phyloP scores from a whole-genome alignment of 2,113 vertebrate species.

The Sarotherodon lohbergeri region DNA sequence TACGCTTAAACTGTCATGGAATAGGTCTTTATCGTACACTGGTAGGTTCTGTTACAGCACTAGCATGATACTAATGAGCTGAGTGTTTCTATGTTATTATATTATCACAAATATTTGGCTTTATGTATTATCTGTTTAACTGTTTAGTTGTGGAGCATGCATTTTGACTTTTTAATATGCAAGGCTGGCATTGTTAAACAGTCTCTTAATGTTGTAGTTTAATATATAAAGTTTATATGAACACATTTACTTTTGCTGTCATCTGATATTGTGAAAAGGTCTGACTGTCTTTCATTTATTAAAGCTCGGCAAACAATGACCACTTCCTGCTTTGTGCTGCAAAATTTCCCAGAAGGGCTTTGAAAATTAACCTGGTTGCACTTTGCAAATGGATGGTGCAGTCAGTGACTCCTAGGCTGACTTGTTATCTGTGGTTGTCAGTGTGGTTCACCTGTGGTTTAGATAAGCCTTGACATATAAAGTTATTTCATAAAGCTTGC shows the following conservation, averaged over 20 bases:
- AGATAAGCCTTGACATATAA: background rate
- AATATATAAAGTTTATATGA: background rate
- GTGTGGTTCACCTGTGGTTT: background rate
- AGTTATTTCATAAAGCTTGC: background rate
- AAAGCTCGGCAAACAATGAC: background rate
- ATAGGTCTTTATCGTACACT: background rate
- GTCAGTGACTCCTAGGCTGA: background rate
- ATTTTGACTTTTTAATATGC: background rate
- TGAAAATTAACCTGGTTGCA: background rate
- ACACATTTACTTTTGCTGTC: background rate
- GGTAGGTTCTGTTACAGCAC: background rate
- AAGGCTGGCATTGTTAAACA: background rate
- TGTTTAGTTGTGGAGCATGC: background rate
- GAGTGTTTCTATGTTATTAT: background rate
- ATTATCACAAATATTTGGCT: background rate
- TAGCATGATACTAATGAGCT: background rate
- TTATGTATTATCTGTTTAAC: background rate
- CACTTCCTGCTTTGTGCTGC: slow-evolving; percentile 4
- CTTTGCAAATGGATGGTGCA: background rate
- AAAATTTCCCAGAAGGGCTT: background rate
- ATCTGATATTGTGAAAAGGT: background rate
- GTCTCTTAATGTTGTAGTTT: background rate
- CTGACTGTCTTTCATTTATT: background rate
- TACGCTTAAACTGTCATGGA: background rate
- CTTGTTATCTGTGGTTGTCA: background rate